phyloP scores from a whole-genome alignment of 1,140 invertebrate species.

The Scaptomyza graminum region DNA sequence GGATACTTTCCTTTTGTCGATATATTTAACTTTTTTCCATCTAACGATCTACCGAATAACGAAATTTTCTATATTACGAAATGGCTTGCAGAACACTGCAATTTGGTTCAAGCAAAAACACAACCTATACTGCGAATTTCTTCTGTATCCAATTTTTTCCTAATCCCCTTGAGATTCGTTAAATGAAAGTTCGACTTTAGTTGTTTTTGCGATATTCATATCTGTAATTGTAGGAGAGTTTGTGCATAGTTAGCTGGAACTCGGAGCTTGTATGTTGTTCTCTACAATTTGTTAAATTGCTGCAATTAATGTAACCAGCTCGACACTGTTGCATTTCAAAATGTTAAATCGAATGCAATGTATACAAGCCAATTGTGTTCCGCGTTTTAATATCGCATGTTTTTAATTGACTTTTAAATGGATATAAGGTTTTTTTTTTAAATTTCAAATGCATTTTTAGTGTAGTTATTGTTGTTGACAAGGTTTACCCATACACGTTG shows the following conservation, averaged over 20 bases:
- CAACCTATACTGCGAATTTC: too few species aligned
- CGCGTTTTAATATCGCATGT: conserved; percentile 46
- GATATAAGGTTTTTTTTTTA: conserved; percentile 62
- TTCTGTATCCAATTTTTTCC: too few species aligned
- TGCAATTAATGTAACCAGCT: conserved; percentile 67
- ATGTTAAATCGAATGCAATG: conserved; percentile 46
- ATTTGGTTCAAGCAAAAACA: too few species aligned
- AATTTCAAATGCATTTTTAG: conserved; percentile 58
- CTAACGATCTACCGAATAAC: too few species aligned
- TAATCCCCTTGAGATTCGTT: too few species aligned
- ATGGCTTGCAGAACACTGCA: too few species aligned
- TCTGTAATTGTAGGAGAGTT: background rate
- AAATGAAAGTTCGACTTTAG: too few species aligned
- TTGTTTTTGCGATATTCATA: background rate
- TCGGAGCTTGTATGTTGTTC: conserved; percentile 3
- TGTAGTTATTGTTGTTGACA: background rate
- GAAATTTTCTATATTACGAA: too few species aligned
- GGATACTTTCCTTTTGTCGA: too few species aligned
- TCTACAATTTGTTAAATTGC: conserved; percentile 60
- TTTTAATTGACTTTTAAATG: conserved; percentile 47
- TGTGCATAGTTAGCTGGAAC: background rate
- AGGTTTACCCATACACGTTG: background rate
- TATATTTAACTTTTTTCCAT: too few species aligned
- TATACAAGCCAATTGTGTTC: conserved; percentile 62
- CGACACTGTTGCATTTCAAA: conserved; percentile 41